Percentiles rank a stretch among this genome's conserved stretches.
Evolutionary conservation across 2,888 invertebrate species (phyloP).

Genomic region (Zygaena filipendulae): DNA sequence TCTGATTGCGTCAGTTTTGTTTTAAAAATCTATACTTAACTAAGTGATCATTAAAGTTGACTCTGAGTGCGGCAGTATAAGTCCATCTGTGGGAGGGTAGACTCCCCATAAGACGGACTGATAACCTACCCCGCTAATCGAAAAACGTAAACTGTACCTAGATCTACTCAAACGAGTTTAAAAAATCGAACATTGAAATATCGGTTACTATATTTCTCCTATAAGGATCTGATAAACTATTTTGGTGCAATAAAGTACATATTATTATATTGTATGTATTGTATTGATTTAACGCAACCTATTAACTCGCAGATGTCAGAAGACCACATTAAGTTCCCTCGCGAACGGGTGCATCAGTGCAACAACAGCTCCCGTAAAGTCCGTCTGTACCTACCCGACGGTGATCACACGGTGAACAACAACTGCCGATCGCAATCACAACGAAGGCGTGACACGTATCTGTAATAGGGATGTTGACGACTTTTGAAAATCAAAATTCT

Average conservation of each 20-base stretch:
- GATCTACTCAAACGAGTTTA: too few relatives aligned
- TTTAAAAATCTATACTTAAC: too few relatives aligned
- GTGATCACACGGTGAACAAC: constrained; percentile 38
- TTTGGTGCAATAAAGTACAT: too few relatives aligned
- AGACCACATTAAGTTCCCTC: constrained; percentile 46
- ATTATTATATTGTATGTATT: too few relatives aligned
- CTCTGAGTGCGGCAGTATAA: neutral
- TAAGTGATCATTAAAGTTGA: neutral
- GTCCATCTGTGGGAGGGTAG: neutral
- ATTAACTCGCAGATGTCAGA: constrained; percentile 56
- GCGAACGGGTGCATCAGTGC: constrained; percentile 40
- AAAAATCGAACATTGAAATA: neutral
- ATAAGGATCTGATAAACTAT: too few relatives aligned
- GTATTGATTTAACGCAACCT: too few relatives aligned
- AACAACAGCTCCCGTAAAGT: constrained; percentile 55
- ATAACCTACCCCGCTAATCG: too few relatives aligned
- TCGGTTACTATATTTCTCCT: neutral
- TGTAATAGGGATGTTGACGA: too few relatives aligned
- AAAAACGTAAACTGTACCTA: too few relatives aligned
- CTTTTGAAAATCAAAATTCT: too few relatives aligned
- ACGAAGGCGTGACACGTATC: constrained; percentile 43
- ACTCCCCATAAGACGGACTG: too few relatives aligned
- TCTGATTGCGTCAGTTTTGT: too few relatives aligned
- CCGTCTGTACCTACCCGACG: constrained; percentile 44
- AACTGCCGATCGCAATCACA: constrained; percentile 35